Evolutionary conservation across 2,113 vertebrate species (phyloP), one percentile per base, ranked within the genome.

Genomic region (Cyanoderma ruficeps): DNA sequence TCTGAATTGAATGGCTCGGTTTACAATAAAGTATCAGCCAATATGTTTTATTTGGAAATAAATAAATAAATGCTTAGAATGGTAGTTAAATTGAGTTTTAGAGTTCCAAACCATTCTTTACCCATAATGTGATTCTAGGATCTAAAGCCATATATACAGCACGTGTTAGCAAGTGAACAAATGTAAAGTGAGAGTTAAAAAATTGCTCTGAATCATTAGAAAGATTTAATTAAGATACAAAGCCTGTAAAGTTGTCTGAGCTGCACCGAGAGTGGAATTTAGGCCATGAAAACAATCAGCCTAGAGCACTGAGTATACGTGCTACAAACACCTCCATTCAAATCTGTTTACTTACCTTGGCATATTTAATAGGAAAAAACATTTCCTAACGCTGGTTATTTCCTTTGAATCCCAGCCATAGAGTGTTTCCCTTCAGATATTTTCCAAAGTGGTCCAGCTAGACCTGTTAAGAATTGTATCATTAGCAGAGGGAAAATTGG

Each of bases 161-260:
- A 83, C 1, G 7, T 88, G 63, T 49, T 96, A 95, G 41, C 23
- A 2, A 92, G 47, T 44, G 71, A 65, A 78, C 10, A 95, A 96
- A 70, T 85, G 23, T 92, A 67, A 97, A 97, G 90, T 31, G 28
- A 71, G 55, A 96, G 91, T 85, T 94, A 74, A 97, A 90, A 97
- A 95, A 59, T 93, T 82, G 42, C 53, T 95, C 94, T 88, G 60
- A 92, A 80, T 86, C 65, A 96, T 96, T 97, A 97, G 77, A 93
- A 91, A 96, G 90, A 91, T 93, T 97, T 94, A 80, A 92, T 97
- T 96, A 96, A 97, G 95, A 97, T 96, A 94, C 61, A 95, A 95
- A 90, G 15, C 39, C 84, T 79, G 46, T 80, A 88, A 77, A 92
- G 42, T 90, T 85, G 50, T 61, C 55, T 94, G 33, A 50, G 21